A percentile compares a stretch with the other conserved stretches of the same genome.
phyloP scores from a whole-genome alignment of 2,797 vertebrate genomes.

The Labroides dimidiatus region DNA sequence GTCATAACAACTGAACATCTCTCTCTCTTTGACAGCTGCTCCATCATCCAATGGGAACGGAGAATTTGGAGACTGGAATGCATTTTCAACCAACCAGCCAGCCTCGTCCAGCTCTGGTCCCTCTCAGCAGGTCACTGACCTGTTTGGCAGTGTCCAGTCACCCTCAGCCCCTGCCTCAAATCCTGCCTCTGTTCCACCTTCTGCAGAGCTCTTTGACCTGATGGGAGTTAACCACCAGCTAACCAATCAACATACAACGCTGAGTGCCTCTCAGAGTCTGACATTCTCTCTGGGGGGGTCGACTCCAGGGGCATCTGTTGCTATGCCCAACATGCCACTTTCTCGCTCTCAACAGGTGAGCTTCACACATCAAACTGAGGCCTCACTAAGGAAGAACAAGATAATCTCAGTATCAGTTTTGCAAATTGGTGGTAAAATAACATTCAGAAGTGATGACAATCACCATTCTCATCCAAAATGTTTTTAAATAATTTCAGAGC shows the following conservation, averaged over 20 bases:
- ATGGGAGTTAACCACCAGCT: constrained; percentile 87
- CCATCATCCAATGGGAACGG: constrained; percentile 89
- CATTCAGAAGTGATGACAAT: neutral
- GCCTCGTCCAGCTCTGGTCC: constrained; percentile 73
- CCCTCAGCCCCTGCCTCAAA: constrained; percentile 57
- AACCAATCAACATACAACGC: constrained; percentile 81
- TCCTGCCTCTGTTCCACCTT: constrained; percentile 81
- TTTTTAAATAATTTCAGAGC: constrained; percentile 79
- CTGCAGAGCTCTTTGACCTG: constrained; percentile 93
- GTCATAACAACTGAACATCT: constrained; percentile 2
- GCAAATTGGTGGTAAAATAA: neutral
- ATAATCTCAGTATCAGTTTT: neutral
- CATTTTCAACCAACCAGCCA: constrained; percentile 87
- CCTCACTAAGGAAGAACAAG: neutral
- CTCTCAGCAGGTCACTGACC: constrained; percentile 76
- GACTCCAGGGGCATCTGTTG: constrained; percentile 58
- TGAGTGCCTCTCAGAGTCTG: constrained; percentile 95
- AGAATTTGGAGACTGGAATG: constrained; percentile 97
- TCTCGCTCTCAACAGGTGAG: constrained; percentile 80
- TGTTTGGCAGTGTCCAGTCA: constrained; percentile 83
- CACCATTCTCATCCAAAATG: neutral
- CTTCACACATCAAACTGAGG: neutral
- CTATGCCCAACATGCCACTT: constrained; percentile 66
- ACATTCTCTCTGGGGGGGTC: constrained; percentile 91
- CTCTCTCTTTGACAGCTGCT: constrained; percentile 75